Percentiles rank a stretch among this genome's conserved stretches.
These are phyloP conservation scores for Pseudochaenichthys georgianus DNA, from an alignment of 2,797 vertebrate genomes.

Conservation along the genomic window DNA sequence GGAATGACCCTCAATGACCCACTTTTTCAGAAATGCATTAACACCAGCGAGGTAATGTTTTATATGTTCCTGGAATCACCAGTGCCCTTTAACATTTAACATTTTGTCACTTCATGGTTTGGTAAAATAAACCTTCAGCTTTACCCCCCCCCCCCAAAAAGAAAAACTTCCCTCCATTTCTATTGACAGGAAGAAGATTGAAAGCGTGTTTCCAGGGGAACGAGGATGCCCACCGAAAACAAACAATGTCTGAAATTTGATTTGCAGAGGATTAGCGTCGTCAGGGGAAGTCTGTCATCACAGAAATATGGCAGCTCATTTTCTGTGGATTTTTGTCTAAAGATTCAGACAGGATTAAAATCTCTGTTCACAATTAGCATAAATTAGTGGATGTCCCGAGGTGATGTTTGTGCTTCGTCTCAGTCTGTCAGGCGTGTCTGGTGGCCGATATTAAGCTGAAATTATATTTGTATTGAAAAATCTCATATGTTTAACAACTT, in stretches of 20 bases:
- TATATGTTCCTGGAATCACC: not conserved
- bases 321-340: slow-evolving; percentile 19
- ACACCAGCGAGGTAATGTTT: slow-evolving; percentile 9
- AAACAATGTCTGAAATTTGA: slow-evolving; percentile 50
- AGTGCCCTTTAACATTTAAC: slow-evolving; percentile 5
- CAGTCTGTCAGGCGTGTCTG: not conserved
- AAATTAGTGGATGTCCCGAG: slow-evolving; percentile 39
- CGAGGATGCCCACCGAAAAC: not conserved
- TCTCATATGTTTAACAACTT: no score
- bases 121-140: slow-evolving; percentile 5
- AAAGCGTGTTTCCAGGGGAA: slow-evolving; percentile 25
- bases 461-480: not conserved
- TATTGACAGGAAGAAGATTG: slow-evolving; percentile 23
- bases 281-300: slow-evolving; percentile 46
- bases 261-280: slow-evolving; percentile 55
- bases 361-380: slow-evolving; percentile 45
- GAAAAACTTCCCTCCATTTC: slow-evolving; percentile 17
- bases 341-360: slow-evolving; percentile 53
- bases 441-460: not conserved
- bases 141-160: not conserved
- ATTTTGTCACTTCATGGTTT: slow-evolving; percentile 11
- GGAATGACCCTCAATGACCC: slow-evolving; percentile 15
- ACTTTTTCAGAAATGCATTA: slow-evolving; percentile 27
- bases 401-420: slow-evolving; percentile 13
- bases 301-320: slow-evolving; percentile 14